A percentile compares a stretch with the other conserved stretches of the same genome.
Conservation (phyloP, 1,140 invertebrate species). For the Mamestra configurata region DNA sequence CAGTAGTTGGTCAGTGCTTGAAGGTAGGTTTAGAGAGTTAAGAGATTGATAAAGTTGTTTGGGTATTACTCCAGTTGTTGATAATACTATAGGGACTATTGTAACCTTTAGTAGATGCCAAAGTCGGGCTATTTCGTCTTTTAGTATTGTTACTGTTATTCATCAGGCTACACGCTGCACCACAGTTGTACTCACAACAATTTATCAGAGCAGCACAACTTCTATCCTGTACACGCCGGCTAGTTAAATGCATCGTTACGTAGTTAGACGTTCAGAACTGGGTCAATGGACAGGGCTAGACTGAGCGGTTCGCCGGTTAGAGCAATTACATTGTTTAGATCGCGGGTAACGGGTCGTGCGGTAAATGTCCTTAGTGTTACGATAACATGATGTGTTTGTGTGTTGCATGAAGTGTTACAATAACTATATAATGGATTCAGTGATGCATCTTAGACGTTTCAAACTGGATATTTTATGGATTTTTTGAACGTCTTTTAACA, state of each 20-base stretch:
- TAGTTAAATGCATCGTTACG: conserved; percentile 9
- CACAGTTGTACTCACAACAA: neutral
- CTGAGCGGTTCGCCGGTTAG: conserved; percentile 4
- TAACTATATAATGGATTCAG: too few relatives aligned
- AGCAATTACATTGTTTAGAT: conserved; percentile 16
- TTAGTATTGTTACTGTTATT: neutral
- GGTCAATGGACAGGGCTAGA: conserved; percentile 29
- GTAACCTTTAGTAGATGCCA: too few relatives aligned
- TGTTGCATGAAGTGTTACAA: neutral
- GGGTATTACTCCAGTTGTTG: too few relatives aligned
- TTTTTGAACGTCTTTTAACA: too few relatives aligned
- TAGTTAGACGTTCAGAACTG: conserved; percentile 8
- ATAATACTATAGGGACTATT: too few relatives aligned
- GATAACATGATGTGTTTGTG: neutral
- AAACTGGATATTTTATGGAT: too few relatives aligned
- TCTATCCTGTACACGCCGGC: neutral
- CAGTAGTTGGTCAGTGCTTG: too few relatives aligned
- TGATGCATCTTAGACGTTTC: too few relatives aligned
- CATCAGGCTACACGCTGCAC: neutral
- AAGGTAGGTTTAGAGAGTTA: too few relatives aligned
- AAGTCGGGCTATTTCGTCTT: too few relatives aligned
- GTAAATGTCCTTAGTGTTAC: neutral
- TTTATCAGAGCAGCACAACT: neutral
- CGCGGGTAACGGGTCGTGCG: neutral
- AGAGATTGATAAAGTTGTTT: too few relatives aligned